Base-by-base conservation (phyloP, 2,888 invertebrate species). In the Caenorhabditis parvicauda region DNA sequence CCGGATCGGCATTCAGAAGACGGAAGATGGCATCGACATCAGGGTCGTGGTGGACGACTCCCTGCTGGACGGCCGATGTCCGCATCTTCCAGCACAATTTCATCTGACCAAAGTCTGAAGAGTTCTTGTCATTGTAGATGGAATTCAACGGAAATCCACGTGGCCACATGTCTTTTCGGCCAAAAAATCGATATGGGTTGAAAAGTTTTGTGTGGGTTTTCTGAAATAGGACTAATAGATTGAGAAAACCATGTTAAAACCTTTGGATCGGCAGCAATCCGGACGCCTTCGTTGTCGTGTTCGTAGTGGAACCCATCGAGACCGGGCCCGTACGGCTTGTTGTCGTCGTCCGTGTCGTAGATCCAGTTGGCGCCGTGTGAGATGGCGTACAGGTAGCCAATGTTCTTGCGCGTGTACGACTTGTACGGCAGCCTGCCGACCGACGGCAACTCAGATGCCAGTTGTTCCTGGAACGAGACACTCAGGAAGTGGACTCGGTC, bases 171-270 rank as follows among this genome's bases (percentile, higher is more conserved):
- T 59, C 29, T 3, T 57, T 39, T 21, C 41, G 32, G 14, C 70
- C 70, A 47, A 55, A 70, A 39, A 59, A 64, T 2, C 56, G 54
- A 27, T 70, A 67, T 1, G 70, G 70, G 32, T 70, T 70, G 63
- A 70, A 67, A 2, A 70, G 39, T 6, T n/a, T n/a, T n/a, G n/a
- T n/a, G n/a, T n/a, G n/a, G n/a, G n/a, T n/a, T n/a, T n/a, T n/a
- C n/a, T n/a, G n/a, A n/a, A n/a, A n/a, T n/a, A n/a, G n/a, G n/a
- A n/a, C n/a, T n/a, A n/a, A n/a, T n/a, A n/a, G n/a, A n/a, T n/a
- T n/a, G n/a, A n/a, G n/a, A n/a, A n/a, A n/a, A n/a, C n/a, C n/a
- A n/a, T n/a, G n/a, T n/a, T n/a, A 32, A n/a, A n/a, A n/a, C n/a
- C n/a, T n/a, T n/a, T n/a, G n/a, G n/a, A n/a, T n/a, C n/a, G n/a